phyloP scores from a whole-genome alignment of 2,797 vertebrate genomes.

The Halcyon smyrnensis region DNA sequence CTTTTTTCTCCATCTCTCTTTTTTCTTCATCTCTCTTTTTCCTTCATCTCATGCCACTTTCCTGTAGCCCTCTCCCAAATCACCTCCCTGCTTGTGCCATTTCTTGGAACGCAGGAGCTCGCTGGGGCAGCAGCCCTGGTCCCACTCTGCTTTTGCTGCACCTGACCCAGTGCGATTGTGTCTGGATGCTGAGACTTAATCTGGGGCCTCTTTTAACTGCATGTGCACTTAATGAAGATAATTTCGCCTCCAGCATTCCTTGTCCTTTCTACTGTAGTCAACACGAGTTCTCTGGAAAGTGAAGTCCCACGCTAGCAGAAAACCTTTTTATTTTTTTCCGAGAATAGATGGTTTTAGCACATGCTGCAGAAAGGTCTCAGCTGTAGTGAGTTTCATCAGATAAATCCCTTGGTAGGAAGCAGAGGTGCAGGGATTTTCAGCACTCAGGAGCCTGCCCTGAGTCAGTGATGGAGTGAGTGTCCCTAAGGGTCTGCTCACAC shows the following conservation, averaged over 20 bases:
- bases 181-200: background rate
- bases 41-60: background rate
- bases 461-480: background rate
- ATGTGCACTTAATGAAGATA: background rate
- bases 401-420: background rate
- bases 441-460: background rate
- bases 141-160: background rate
- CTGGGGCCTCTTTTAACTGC: background rate
- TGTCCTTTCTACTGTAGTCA: background rate
- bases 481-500: background rate
- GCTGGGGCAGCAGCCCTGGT: background rate
- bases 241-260: background rate
- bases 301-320: background rate
- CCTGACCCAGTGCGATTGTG: background rate
- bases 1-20: background rate
- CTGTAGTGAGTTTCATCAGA: background rate
- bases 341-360: background rate
- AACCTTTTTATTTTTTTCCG: background rate
- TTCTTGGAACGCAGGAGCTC: background rate
- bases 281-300: background rate
- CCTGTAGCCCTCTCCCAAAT: background rate
- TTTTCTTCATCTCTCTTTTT: background rate
- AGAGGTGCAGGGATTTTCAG: background rate
- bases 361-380: background rate
- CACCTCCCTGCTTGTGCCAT: fast-evolving